phyloP scores from a whole-genome alignment of 2,888 invertebrate species.

The Rutpela maculata region DNA sequence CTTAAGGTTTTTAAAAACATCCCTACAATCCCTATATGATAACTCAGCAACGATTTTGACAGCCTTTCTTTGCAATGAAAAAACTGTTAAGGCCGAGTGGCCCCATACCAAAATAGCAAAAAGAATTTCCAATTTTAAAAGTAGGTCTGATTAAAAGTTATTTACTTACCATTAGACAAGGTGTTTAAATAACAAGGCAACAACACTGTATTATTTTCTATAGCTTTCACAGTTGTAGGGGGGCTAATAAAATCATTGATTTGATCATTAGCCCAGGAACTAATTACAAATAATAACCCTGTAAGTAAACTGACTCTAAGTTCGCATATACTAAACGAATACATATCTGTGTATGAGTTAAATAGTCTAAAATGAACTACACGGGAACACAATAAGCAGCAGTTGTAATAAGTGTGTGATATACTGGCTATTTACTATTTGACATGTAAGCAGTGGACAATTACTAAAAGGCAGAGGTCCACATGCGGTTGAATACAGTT shows the following conservation, averaged over 20 bases:
- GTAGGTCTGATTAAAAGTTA: not conserved
- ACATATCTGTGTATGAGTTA: conserved; percentile 30
- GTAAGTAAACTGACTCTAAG: conserved; percentile 36
- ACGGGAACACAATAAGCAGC: conserved; percentile 16
- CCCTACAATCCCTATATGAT: too few species aligned
- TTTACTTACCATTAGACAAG: conserved; percentile 76
- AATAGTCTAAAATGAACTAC: conserved; percentile 11
- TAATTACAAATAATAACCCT: conserved; percentile 44
- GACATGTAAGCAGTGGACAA: conserved; percentile 57
- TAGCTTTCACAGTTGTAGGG: conserved; percentile 85
- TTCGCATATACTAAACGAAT: conserved; percentile 41
- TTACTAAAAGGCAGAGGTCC: conserved; percentile 54
- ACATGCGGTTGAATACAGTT: conserved; percentile 46
- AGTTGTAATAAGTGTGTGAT: conserved; percentile 17
- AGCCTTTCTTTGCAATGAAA: too few species aligned
- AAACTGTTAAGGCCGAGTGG: too few species aligned
- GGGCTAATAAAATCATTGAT: conserved; percentile 78
- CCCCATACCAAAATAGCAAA: too few species aligned
- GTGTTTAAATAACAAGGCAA: conserved; percentile 86
- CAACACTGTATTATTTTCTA: conserved; percentile 85
- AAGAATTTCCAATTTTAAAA: too few species aligned
- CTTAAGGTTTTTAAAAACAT: too few species aligned
- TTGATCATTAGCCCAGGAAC: conserved; percentile 42
- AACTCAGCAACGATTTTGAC: too few species aligned
- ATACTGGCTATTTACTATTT: conserved; percentile 34